A percentile compares a stretch with the other conserved stretches of the same genome.
phyloP scores from a whole-genome alignment of 1,140 invertebrate genomes.

The Manduca sexta region DNA sequence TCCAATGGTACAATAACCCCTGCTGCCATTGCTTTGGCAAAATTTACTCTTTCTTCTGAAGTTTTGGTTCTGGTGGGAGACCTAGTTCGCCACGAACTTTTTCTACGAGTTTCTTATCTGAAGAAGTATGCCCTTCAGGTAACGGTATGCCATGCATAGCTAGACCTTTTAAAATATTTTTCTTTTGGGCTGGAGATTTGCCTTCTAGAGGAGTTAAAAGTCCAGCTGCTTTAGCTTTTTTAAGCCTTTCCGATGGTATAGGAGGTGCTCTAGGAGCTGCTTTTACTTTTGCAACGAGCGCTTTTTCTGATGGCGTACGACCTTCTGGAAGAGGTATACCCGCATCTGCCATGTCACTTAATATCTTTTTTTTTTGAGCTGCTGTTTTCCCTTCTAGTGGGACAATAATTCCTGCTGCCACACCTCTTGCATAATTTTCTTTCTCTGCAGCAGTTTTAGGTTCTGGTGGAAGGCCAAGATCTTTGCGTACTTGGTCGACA shows the following conservation, averaged over 20 bases:
- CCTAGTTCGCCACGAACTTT: slow-evolving; percentile 10
- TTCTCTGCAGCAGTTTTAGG: slow-evolving; percentile 15
- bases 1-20: slow-evolving; percentile 16
- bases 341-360: slow-evolving; percentile 19
- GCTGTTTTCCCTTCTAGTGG: slow-evolving; percentile 12
- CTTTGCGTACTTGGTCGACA: slow-evolving; percentile 20
- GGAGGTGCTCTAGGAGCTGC: neutral
- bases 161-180: slow-evolving; percentile 28
- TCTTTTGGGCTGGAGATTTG: slow-evolving; percentile 28
- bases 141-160: slow-evolving; percentile 25
- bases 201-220: slow-evolving; percentile 27
- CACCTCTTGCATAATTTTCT: slow-evolving; percentile 18
- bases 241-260: slow-evolving; percentile 1
- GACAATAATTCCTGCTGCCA: slow-evolving; percentile 3
- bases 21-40: slow-evolving; percentile 15
- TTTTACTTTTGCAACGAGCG: slow-evolving; percentile 10
- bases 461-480: slow-evolving; percentile 22
- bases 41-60: slow-evolving; percentile 18
- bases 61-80: slow-evolving; percentile 23
- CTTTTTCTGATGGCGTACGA: slow-evolving; percentile 27
- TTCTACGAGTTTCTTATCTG: slow-evolving; percentile 17
- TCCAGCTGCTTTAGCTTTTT: slow-evolving; percentile 8
- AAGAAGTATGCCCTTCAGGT: slow-evolving; percentile 28
- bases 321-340: slow-evolving; percentile 33
- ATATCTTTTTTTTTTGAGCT: slow-evolving; percentile 34